Conservation (phyloP, 2,113 vertebrate species). For the Mobula birostris region DNA sequence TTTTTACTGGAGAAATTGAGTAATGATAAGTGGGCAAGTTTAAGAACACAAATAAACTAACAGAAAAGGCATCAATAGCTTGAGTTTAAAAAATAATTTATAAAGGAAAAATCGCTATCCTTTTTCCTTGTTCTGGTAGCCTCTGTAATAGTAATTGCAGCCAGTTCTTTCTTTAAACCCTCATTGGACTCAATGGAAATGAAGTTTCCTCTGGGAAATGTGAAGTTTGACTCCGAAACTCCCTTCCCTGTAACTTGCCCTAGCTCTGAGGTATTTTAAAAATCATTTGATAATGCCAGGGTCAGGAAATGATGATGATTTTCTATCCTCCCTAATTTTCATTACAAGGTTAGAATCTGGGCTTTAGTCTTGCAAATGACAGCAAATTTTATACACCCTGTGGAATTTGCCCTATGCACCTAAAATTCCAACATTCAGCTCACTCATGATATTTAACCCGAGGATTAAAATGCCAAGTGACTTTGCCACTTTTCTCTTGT, state of each 20-base stretch:
- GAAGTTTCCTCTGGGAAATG: background rate
- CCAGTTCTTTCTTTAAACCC: background rate
- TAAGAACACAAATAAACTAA: background rate
- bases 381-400: background rate
- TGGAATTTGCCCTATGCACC: background rate
- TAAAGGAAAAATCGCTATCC: background rate
- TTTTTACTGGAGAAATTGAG: background rate
- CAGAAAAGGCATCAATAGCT: background rate
- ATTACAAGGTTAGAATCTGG: background rate
- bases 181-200: background rate
- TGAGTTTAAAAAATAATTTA: background rate
- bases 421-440: background rate
- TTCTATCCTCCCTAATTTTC: too few relatives aligned
- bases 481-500: background rate
- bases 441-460: background rate
- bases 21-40: background rate
- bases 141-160: background rate
- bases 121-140: background rate
- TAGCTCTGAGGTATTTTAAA: background rate
- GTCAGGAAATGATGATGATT: background rate
- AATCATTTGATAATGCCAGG: background rate
- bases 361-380: background rate
- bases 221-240: background rate
- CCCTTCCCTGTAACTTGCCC: background rate
- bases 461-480: background rate